These are phyloP conservation scores for Pemphredon lugubris DNA, from an alignment of 2,888 invertebrate species.

Conservation along the genomic window DNA sequence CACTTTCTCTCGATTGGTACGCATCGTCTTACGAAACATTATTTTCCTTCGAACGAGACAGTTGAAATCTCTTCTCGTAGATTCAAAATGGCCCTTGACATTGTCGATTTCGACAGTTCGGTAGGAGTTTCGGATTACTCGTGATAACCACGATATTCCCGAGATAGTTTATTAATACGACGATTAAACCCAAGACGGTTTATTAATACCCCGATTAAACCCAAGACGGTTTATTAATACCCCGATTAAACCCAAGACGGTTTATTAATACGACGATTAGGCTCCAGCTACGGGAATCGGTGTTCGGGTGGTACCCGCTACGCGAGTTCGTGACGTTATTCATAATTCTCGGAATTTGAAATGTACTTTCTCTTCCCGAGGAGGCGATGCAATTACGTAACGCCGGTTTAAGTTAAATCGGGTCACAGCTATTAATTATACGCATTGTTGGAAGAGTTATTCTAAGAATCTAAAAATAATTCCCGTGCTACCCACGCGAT, in stretches of 20 bases:
- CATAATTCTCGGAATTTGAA: constrained; percentile 25
- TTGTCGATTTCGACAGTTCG: too few relatives aligned
- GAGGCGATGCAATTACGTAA: constrained; percentile 22
- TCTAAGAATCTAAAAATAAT: too few relatives aligned
- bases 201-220: too few relatives aligned
- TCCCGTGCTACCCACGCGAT: background rate
- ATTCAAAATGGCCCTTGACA: background rate
- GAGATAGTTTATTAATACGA: too few relatives aligned
- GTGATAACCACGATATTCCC: too few relatives aligned
- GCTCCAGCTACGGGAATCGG: too few relatives aligned
- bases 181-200: too few relatives aligned
- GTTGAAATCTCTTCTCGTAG: background rate
- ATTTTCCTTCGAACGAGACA: background rate
- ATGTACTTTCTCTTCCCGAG: constrained; percentile 36
- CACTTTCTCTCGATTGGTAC: too few relatives aligned
- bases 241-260: too few relatives aligned
- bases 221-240: too few relatives aligned
- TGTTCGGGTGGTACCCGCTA: constrained; percentile 16
- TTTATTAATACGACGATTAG: too few relatives aligned
- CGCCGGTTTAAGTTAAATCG: background rate
- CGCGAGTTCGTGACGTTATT: constrained; percentile 20
- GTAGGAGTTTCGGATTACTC: too few relatives aligned
- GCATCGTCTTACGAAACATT: background rate
- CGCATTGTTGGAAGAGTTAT: constrained; percentile 1
- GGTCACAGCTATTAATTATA: constrained; percentile 12